Evolutionary conservation across 2,888 invertebrate genomes (phyloP).

Genomic region (Heliothis peltigera): DNA sequence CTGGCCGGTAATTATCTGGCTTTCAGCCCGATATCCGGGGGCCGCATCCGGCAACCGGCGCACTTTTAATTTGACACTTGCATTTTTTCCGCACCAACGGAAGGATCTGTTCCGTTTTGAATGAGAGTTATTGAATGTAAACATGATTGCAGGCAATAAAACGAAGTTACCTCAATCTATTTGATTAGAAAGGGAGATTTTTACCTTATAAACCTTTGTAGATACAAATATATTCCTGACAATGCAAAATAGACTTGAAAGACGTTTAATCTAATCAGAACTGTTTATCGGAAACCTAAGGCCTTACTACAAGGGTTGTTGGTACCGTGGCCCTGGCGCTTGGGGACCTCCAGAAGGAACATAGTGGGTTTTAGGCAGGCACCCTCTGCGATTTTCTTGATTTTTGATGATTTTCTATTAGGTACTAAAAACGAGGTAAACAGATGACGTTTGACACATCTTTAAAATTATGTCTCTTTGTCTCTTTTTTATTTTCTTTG

Average conservation of each 20-base stretch:
- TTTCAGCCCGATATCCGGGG: conserved; percentile 71
- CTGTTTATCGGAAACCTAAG: no score
- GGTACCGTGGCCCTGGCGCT: no score
- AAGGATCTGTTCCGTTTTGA: conserved; percentile 80
- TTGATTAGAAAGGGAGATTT: not conserved
- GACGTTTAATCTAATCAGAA: no score
- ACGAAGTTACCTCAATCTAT: not conserved
- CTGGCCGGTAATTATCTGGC: conserved; percentile 57
- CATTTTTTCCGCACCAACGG: conserved; percentile 73
- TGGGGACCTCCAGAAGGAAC: no score
- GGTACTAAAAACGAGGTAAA: no score
- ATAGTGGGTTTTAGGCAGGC: no score
- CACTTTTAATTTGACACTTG: conserved; percentile 77
- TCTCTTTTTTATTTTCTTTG: no score
- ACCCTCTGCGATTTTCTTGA: no score
- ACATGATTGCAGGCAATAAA: conserved; percentile 29
- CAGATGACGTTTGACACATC: no score
- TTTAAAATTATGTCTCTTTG: no score
- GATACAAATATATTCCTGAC: not conserved
- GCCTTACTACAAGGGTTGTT: no score
- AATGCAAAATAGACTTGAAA: not conserved
- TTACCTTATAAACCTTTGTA: not conserved
- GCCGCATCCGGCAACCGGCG: conserved; percentile 68
- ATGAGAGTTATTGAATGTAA: conserved; percentile 19
- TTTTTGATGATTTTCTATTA: no score